These are phyloP conservation scores for Strix aluco DNA, from an alignment of 2,113 vertebrate species.

Conservation along the genomic window DNA sequence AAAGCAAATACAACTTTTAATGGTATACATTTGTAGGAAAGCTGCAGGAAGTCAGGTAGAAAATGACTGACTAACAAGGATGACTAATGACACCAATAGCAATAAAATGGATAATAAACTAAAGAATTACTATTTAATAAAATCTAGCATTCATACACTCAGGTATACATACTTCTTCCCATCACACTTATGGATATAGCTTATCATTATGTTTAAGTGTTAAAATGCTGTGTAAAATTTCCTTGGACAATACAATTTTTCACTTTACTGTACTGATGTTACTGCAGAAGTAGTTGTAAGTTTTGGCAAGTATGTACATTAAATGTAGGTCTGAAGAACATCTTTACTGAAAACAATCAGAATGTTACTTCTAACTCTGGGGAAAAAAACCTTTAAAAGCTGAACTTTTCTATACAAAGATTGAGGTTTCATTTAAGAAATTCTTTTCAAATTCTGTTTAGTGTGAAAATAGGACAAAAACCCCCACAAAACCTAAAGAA, in stretches of 20 bases:
- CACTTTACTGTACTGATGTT: not conserved
- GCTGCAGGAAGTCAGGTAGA: not conserved
- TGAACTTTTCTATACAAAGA: not conserved
- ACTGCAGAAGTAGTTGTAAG: not conserved
- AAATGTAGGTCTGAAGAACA: not conserved
- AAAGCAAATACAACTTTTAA: not conserved
- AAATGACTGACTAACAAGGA: slow-evolving; percentile 9
- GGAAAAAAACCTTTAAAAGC: not conserved
- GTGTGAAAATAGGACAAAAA: not conserved
- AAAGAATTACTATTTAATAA: not conserved
- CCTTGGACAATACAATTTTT: not conserved
- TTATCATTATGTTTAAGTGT: not conserved
- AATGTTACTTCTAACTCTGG: not conserved
- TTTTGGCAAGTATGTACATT: not conserved
- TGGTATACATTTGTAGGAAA: not conserved
- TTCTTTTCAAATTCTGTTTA: not conserved
- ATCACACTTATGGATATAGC: not conserved
- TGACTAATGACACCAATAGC: not conserved
- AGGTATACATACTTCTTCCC: not conserved
- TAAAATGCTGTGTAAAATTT: not conserved
- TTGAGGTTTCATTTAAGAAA: not conserved
- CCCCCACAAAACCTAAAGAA: not conserved
- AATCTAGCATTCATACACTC: not conserved
- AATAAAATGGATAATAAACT: not conserved
- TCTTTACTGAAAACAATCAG: not conserved